Conservation (phyloP, 1,140 invertebrate species). For the Elysia chlorotica region DNA sequence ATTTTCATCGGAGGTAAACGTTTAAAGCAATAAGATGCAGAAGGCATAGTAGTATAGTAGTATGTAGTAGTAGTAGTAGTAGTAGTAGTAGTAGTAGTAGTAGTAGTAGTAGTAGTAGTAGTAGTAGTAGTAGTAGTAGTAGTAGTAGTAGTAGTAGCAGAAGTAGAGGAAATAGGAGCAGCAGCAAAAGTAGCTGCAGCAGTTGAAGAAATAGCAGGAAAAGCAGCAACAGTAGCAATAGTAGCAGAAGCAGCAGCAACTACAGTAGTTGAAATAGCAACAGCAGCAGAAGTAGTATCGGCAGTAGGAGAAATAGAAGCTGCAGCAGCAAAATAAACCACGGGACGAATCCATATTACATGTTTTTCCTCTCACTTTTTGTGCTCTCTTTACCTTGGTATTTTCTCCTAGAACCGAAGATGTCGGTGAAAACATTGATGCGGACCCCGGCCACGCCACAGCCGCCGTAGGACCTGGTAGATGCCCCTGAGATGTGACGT, state of each 20-base stretch:
- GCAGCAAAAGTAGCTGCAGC: too few relatives aligned
- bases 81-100: too few relatives aligned
- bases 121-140: too few relatives aligned
- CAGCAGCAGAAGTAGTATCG: not conserved
- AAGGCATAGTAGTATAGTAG: too few relatives aligned
- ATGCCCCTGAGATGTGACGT: slow-evolving; percentile 21
- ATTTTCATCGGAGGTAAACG: too few relatives aligned
- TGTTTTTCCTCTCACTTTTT: not conserved
- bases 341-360: not conserved
- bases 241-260: not conserved
- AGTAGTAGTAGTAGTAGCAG: too few relatives aligned
- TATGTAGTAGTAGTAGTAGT: too few relatives aligned
- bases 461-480: slow-evolving; percentile 38
- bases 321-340: not conserved
- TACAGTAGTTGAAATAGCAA: not conserved
- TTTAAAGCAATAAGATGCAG: too few relatives aligned
- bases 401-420: slow-evolving; percentile 24
- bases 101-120: too few relatives aligned
- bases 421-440: slow-evolving; percentile 48
- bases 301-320: not conserved
- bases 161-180: too few relatives aligned
- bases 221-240: too few relatives aligned
- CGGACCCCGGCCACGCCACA: slow-evolving; percentile 55
- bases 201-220: too few relatives aligned
- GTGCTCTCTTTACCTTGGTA: not conserved